These are phyloP conservation scores for Petrolisthes cinctipes DNA, from an alignment of 2,888 invertebrate species.

Conservation along the genomic window DNA sequence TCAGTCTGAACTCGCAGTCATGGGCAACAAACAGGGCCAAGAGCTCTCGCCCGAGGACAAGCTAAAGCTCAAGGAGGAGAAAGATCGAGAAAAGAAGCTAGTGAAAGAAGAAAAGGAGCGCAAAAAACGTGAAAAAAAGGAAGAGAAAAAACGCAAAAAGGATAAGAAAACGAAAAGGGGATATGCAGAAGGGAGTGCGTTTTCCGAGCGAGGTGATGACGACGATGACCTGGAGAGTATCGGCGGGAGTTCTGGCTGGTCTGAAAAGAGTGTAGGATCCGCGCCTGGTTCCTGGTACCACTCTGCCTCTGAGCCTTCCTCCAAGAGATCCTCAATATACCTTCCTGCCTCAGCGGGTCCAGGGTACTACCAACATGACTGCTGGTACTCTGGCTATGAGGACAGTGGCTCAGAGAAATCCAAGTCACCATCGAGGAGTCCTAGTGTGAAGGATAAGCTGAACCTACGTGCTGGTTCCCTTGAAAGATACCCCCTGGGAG, in stretches of 20 bases:
- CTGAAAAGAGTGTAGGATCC: slow-evolving; percentile 63
- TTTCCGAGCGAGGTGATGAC: slow-evolving; percentile 19
- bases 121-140: slow-evolving; percentile 62
- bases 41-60: slow-evolving; percentile 64
- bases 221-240: slow-evolving; percentile 57
- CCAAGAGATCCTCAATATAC: slow-evolving; percentile 63
- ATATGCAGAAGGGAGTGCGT: not conserved
- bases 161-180: slow-evolving; percentile 48
- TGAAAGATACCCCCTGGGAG: slow-evolving; percentile 62
- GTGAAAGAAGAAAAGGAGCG: slow-evolving; percentile 60
- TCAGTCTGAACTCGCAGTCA: slow-evolving; percentile 26
- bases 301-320: slow-evolving; percentile 64
- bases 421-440: slow-evolving; percentile 54
- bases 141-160: slow-evolving; percentile 61
- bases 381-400: slow-evolving; percentile 65
- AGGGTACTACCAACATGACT: slow-evolving; percentile 64
- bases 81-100: slow-evolving; percentile 56
- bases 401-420: slow-evolving; percentile 62
- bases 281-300: slow-evolving; percentile 65
- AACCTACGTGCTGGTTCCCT: slow-evolving; percentile 55
- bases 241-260: slow-evolving; percentile 57
- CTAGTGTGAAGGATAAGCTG: slow-evolving; percentile 54
- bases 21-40: slow-evolving; percentile 65
- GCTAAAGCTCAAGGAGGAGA: slow-evolving; percentile 55
- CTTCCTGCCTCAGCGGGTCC: slow-evolving; percentile 63